Conservation (phyloP, 1,140 invertebrate genomes). For the Heliothis subflexa region DNA sequence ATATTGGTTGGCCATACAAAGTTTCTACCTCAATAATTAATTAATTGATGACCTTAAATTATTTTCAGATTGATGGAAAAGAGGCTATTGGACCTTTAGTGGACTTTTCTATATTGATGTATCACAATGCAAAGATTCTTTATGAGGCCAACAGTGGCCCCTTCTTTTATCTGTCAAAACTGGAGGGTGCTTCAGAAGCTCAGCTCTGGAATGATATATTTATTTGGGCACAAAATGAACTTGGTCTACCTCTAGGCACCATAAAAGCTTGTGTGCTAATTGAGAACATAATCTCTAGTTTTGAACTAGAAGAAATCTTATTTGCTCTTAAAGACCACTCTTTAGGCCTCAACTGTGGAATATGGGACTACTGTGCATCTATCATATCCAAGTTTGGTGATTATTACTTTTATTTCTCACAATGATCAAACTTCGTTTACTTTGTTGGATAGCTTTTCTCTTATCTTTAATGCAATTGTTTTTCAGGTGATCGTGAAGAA, state of each 20-base stretch:
- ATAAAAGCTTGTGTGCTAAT: conserved; percentile 92
- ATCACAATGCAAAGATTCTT: conserved; percentile 87
- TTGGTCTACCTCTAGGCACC: conserved; percentile 87
- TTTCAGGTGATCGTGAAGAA: conserved; percentile 85
- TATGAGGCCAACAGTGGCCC: conserved; percentile 87
- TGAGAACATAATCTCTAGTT: conserved; percentile 90
- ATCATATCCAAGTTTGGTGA: conserved; percentile 90
- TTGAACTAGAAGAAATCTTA: conserved; percentile 91
- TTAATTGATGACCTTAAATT: too few relatives aligned
- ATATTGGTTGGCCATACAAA: too few relatives aligned
- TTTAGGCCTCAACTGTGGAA: conserved; percentile 91
- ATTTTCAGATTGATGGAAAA: conserved; percentile 87
- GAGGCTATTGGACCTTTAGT: conserved; percentile 89
- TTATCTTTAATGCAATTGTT: background rate
- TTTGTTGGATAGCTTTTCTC: background rate
- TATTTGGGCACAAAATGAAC: conserved; percentile 88
- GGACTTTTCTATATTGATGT: conserved; percentile 90
- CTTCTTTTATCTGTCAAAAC: conserved; percentile 90
- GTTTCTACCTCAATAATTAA: too few relatives aligned
- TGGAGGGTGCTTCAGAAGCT: conserved; percentile 89
- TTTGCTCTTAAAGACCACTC: conserved; percentile 89
- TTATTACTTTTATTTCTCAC: conserved; percentile 42
- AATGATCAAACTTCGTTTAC: background rate
- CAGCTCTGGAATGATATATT: conserved; percentile 91
- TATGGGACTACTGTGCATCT: conserved; percentile 92